phyloP scores from a whole-genome alignment of 2,888 invertebrate species.

The Brachynemurus nebulosus region DNA sequence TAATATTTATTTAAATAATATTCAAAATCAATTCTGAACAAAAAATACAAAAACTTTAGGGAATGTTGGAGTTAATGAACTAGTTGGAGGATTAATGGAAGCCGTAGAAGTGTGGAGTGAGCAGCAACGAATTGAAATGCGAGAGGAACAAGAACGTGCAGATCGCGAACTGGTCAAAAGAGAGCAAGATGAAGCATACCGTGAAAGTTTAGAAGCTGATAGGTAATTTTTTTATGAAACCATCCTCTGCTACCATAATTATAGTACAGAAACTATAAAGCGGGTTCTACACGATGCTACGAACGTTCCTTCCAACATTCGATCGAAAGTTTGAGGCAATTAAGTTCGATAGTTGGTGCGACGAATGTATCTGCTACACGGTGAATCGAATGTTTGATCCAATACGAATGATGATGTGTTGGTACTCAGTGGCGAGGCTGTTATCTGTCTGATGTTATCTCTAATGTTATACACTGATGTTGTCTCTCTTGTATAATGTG shows the following conservation, averaged over 20 bases:
- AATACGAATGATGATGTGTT: too few species aligned
- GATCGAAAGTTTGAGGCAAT: too few species aligned
- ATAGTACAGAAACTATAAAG: too few species aligned
- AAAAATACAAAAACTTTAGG: slow-evolving; percentile 30
- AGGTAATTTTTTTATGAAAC: slow-evolving; percentile 32
- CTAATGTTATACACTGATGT: too few species aligned
- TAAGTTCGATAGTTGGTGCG: too few species aligned
- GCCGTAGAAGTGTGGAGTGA: slow-evolving; percentile 74
- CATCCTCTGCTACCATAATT: background rate
- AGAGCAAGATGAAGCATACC: slow-evolving; percentile 90
- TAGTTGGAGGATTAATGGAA: slow-evolving; percentile 75
- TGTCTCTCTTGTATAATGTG: too few species aligned
- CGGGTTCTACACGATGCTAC: too few species aligned
- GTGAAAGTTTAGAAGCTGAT: slow-evolving; percentile 75
- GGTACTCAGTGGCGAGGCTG: too few species aligned
- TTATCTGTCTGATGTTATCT: too few species aligned
- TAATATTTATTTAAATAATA: slow-evolving; percentile 26
- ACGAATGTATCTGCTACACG: too few species aligned
- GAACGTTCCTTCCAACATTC: too few species aligned
- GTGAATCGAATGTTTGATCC: too few species aligned
- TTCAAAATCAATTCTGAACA: background rate
- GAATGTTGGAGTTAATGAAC: slow-evolving; percentile 78
- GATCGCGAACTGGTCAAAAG: slow-evolving; percentile 79
- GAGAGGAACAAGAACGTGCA: slow-evolving; percentile 76
- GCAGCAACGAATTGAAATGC: slow-evolving; percentile 61